phyloP scores from a whole-genome alignment of 2,888 invertebrate species.

The Pheosia tremula region DNA sequence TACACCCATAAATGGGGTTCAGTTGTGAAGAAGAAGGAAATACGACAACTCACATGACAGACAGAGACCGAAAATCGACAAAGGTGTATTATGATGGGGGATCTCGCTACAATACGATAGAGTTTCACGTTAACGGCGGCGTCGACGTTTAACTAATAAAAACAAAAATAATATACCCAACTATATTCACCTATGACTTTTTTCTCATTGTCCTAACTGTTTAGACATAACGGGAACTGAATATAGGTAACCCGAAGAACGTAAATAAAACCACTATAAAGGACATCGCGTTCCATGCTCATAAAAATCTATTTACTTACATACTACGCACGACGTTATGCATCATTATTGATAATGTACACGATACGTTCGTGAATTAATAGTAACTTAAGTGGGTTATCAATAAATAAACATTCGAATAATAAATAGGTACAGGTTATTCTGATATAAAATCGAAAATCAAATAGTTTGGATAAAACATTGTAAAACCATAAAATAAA shows the following conservation, averaged over 20 bases:
- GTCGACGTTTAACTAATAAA: conserved; percentile 23
- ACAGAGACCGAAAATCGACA: conserved; percentile 57
- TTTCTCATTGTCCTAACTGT: conserved; percentile 8
- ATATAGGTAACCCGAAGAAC: conserved; percentile 23
- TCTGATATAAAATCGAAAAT: too few relatives aligned
- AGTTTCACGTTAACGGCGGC: conserved; percentile 27
- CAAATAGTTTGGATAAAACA: too few relatives aligned
- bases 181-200: conserved; percentile 1
- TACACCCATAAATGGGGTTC: conserved; percentile 74
- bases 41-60: conserved; percentile 41
- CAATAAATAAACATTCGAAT: conserved; percentile 5
- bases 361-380: conserved; percentile 10
- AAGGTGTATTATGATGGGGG: conserved; percentile 57
- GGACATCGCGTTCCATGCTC: conserved; percentile 16
- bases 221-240: conserved; percentile 36
- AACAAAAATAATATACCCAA: conserved; percentile 19
- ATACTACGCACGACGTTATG: not conserved
- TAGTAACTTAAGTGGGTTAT: conserved; percentile 10
- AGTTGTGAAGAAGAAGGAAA: conserved; percentile 60
- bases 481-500: too few relatives aligned
- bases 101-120: conserved; percentile 43
- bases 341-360: conserved; percentile 15
- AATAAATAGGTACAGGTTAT: not conserved
- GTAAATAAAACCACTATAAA: conserved; percentile 36
- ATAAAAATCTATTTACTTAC: not conserved